Evolutionary conservation across 2,888 invertebrate species (phyloP).

Genomic region (Spilarctia lutea): DNA sequence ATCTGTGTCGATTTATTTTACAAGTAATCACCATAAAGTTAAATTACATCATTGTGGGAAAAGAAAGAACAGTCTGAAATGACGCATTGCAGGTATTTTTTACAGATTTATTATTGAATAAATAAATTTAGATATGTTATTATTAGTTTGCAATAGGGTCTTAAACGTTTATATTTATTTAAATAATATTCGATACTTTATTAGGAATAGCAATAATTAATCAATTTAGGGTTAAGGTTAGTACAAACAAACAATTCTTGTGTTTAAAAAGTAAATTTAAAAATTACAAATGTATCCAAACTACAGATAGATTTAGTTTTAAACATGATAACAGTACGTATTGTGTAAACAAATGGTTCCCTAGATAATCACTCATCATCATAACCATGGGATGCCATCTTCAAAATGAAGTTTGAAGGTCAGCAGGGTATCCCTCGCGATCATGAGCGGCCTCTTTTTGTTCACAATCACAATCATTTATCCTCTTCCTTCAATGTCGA

Average conservation of each 20-base stretch:
- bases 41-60: background rate
- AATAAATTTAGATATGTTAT: background rate
- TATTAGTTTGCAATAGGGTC: background rate
- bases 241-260: background rate
- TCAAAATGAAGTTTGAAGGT: too few species aligned
- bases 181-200: background rate
- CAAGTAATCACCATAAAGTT: background rate
- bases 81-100: background rate
- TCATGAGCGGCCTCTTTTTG: too few species aligned
- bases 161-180: background rate
- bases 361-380: too few species aligned
- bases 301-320: background rate
- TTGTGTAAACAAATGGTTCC: too few species aligned
- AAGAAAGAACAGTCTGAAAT: background rate
- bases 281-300: background rate
- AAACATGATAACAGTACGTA: too few species aligned
- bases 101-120: background rate
- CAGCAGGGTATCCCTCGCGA: too few species aligned
- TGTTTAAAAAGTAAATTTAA: background rate
- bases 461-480: too few species aligned
- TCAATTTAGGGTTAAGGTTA: background rate
- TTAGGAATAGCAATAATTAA: background rate
- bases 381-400: too few species aligned
- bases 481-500: too few species aligned
- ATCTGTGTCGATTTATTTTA: too few species aligned